Percentiles rank a stretch among this genome's conserved stretches.
phyloP scores from a whole-genome alignment of 2,888 invertebrate species.

The Epinotia bilunana region DNA sequence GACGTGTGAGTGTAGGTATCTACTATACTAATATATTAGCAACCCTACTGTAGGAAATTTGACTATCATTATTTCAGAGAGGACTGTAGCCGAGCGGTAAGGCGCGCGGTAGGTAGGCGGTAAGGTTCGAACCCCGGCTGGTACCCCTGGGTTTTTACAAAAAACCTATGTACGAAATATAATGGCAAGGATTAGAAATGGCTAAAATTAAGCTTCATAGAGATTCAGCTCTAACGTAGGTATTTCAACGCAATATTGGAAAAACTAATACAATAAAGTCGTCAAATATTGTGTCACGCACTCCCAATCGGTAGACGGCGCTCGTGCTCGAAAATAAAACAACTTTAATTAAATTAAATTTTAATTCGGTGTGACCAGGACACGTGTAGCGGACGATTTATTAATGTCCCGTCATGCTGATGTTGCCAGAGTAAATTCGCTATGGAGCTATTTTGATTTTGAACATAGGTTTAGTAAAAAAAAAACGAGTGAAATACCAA shows the following conservation, averaged over 20 bases:
- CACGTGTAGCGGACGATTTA: conserved; percentile 30
- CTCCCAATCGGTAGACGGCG: conserved; percentile 17
- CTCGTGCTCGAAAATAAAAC: conserved; percentile 30
- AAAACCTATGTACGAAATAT: no score
- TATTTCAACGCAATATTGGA: neutral
- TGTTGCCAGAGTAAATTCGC: conserved; percentile 28
- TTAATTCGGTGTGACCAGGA: conserved; percentile 42
- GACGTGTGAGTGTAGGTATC: no score
- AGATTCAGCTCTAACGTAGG: neutral
- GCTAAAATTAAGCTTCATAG: neutral
- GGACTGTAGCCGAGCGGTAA: no score
- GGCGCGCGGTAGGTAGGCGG: no score
- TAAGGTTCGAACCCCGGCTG: no score
- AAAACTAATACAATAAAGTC: conserved; percentile 14
- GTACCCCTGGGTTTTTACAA: no score
- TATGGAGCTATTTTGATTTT: conserved; percentile 12
- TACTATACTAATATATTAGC: no score
- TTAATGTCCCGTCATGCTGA: conserved; percentile 10
- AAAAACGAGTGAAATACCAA: neutral
- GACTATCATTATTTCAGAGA: no score
- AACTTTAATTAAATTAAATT: conserved; percentile 38
- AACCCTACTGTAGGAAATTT: no score
- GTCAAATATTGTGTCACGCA: conserved; percentile 41
- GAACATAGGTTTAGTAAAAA: neutral
- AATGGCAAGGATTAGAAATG: no score